phyloP scores from a whole-genome alignment of 2,888 invertebrate species.

The Drosophila melanosoma region DNA sequence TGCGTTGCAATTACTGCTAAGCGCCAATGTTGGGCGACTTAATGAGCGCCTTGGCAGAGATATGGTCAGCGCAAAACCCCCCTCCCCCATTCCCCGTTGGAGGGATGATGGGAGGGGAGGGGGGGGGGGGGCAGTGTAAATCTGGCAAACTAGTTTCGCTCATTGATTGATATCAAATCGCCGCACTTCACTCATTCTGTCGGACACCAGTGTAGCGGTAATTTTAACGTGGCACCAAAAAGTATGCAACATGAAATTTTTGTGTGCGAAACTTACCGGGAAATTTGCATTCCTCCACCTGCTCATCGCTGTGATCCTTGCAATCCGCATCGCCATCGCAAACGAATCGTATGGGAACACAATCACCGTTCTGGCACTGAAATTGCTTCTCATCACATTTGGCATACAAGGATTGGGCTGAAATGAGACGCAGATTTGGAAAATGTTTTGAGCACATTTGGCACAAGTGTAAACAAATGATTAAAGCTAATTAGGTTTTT shows the following conservation, averaged over 20 bases:
- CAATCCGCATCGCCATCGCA: slow-evolving; percentile 94
- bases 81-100: too few species aligned
- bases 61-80: slow-evolving; percentile 57
- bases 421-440: slow-evolving; percentile 16
- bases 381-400: slow-evolving; percentile 88
- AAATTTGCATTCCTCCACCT: slow-evolving; percentile 90
- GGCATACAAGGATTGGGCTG: slow-evolving; percentile 77
- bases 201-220: slow-evolving; percentile 56
- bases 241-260: slow-evolving; percentile 49
- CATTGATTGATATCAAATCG: slow-evolving; percentile 46
- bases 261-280: slow-evolving; percentile 80
- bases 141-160: slow-evolving; percentile 66
- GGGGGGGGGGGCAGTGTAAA: background rate
- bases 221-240: slow-evolving; percentile 37
- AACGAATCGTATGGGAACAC: slow-evolving; percentile 91
- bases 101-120: too few species aligned
- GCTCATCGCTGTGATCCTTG: slow-evolving; percentile 93
- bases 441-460: slow-evolving; percentile 31
- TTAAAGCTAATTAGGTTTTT: slow-evolving; percentile 70
- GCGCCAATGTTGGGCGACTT: slow-evolving; percentile 58
- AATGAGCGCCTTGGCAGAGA: slow-evolving; percentile 73
- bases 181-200: slow-evolving; percentile 27
- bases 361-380: slow-evolving; percentile 90
- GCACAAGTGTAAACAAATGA: slow-evolving; percentile 57
- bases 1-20: slow-evolving; percentile 70